These are phyloP conservation scores for Latrodectus geometricus DNA, from an alignment of 1,140 invertebrate genomes.

Conservation along the genomic window DNA sequence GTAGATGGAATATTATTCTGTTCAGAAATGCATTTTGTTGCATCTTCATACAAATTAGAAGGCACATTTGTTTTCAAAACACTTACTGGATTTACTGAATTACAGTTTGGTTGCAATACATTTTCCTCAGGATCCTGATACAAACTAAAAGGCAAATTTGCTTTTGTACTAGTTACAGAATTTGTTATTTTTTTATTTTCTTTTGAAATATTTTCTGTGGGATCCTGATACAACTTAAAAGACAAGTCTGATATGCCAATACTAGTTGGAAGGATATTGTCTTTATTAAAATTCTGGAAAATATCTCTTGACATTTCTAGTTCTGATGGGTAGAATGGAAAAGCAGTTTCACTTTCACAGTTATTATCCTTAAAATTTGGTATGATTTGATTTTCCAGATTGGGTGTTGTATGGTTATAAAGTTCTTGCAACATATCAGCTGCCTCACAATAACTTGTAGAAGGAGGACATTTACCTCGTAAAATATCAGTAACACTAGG, in stretches of 20 bases:
- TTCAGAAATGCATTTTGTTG: not conserved
- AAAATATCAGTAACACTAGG: not conserved
- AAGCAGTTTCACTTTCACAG: too few species aligned
- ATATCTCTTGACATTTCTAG: not conserved
- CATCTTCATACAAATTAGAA: too few species aligned
- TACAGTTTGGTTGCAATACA: not conserved
- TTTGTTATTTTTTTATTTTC: not conserved
- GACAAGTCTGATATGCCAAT: too few species aligned
- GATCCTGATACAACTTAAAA: not conserved
- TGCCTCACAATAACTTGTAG: constrained; percentile 26
- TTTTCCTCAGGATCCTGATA: constrained; percentile 20
- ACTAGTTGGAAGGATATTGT: too few species aligned
- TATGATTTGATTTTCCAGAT: too few species aligned
- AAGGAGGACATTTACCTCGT: not conserved
- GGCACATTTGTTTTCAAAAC: not conserved
- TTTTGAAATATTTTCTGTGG: not conserved
- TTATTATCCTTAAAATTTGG: too few species aligned
- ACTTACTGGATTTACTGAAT: not conserved
- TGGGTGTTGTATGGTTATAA: constrained; percentile 16
- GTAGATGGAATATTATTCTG: not conserved
- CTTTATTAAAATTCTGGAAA: not conserved
- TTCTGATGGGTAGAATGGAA: not conserved
- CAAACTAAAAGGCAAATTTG: not conserved
- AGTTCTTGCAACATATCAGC: constrained; percentile 20
- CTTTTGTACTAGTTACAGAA: not conserved